Conservation (phyloP, 2,888 invertebrate genomes). For the Dolomedes plantarius region DNA sequence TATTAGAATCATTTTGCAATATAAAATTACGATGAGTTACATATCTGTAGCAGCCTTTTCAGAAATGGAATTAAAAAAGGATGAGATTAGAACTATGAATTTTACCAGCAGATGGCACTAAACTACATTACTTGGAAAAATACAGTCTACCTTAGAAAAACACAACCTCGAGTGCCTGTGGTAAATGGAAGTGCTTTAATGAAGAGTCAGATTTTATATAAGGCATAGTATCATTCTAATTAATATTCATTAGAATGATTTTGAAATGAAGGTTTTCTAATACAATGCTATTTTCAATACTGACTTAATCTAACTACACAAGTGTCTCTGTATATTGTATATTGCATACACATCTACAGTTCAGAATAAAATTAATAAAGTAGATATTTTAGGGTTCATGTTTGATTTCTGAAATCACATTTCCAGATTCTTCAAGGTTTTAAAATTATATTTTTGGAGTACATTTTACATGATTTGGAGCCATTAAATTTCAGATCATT, state of each 20-base stretch:
- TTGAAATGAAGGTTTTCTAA: neutral
- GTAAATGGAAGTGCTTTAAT: neutral
- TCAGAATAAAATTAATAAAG: too few relatives aligned
- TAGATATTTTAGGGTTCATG: too few relatives aligned
- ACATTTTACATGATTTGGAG: too few relatives aligned
- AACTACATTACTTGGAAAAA: neutral
- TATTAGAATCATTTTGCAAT: neutral
- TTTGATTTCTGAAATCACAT: neutral
- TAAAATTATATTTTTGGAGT: too few relatives aligned
- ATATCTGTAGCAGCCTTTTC: neutral
- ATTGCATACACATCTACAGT: neutral
- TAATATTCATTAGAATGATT: neutral
- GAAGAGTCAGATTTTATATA: neutral
- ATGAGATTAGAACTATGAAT: neutral
- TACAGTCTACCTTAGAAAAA: neutral
- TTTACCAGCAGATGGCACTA: neutral
- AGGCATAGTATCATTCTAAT: neutral
- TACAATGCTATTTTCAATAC: neutral
- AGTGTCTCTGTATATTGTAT: neutral
- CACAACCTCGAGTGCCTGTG: neutral
- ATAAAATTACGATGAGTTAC: neutral
- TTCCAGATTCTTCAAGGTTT: too few relatives aligned
- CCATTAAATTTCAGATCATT: too few relatives aligned
- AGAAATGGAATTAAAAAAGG: neutral
- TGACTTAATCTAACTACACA: neutral